Percentiles rank a stretch among this genome's conserved stretches.
phyloP scores from a whole-genome alignment of 2,888 invertebrate genomes.

The Lacanobia oleracea region DNA sequence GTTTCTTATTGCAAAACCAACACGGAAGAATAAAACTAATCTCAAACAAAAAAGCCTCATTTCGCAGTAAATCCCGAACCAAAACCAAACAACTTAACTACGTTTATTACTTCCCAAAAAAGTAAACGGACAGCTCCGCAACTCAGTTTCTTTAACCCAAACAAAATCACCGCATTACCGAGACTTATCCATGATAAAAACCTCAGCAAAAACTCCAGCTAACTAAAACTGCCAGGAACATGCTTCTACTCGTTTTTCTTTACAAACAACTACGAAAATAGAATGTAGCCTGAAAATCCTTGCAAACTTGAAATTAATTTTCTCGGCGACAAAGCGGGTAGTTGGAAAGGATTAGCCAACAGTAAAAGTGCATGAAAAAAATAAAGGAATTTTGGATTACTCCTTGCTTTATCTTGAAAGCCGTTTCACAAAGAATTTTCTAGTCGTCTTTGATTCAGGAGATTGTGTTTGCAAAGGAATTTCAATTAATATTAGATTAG shows the following conservation, averaged over 20 bases:
- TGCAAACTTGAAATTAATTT: slow-evolving; percentile 28
- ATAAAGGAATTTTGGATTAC: neutral
- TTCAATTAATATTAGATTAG: slow-evolving; percentile 35
- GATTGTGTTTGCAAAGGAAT: slow-evolving; percentile 24
- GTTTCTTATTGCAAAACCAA: neutral
- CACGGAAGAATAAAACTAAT: neutral
- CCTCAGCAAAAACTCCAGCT: slow-evolving; percentile 14
- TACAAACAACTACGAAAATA: neutral
- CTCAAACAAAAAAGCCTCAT: neutral
- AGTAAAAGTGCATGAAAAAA: neutral
- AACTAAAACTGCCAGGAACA: slow-evolving; percentile 13
- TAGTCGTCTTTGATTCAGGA: neutral
- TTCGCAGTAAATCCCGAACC: neutral
- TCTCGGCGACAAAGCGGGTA: neutral
- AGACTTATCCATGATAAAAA: slow-evolving; percentile 23
- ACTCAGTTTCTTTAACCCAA: slow-evolving; percentile 23
- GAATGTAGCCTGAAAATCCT: slow-evolving; percentile 6
- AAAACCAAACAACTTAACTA: slow-evolving; percentile 20
- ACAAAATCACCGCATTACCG: slow-evolving; percentile 37
- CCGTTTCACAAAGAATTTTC: slow-evolving; percentile 2
- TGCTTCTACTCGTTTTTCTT: slow-evolving; percentile 14
- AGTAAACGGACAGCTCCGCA: slow-evolving; percentile 1
- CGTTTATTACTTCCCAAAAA: slow-evolving; percentile 20
- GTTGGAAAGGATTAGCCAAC: neutral
- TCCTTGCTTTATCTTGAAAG: slow-evolving; percentile 7